Conservation (phyloP, 2,113 vertebrate species). For the Clarias gariepinus region DNA sequence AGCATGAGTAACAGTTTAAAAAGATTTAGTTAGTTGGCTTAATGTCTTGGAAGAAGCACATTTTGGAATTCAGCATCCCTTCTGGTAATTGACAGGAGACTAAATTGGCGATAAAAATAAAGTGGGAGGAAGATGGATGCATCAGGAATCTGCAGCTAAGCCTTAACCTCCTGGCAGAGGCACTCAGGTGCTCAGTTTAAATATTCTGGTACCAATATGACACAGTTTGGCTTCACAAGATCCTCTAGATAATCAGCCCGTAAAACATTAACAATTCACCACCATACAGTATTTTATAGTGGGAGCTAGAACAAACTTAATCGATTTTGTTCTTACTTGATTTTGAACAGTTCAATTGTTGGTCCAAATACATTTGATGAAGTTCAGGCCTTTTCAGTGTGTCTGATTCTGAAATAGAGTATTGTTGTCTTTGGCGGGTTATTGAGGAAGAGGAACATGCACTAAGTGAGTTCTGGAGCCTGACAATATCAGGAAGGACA, state of each 20-base stretch:
- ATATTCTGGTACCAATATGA: neutral
- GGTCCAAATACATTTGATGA: neutral
- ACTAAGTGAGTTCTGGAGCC: constrained; percentile 50
- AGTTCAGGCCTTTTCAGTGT: neutral
- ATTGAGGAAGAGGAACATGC: constrained; percentile 38
- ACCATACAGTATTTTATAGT: neutral
- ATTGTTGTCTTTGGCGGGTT: neutral
- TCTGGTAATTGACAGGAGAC: too few relatives aligned
- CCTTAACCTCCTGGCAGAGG: neutral
- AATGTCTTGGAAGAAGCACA: neutral
- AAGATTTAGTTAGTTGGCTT: neutral
- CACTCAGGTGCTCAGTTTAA: neutral
- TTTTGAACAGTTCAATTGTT: neutral
- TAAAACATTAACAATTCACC: neutral
- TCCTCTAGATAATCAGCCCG: neutral
- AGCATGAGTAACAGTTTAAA: neutral
- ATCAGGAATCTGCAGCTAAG: neutral
- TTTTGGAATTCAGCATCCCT: neutral
- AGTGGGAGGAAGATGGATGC: neutral
- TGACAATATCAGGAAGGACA: constrained; percentile 60
- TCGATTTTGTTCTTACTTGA: neutral
- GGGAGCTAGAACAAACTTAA: too few relatives aligned
- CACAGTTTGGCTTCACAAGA: neutral
- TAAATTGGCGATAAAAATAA: neutral
- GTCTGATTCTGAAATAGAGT: neutral